Conservation (phyloP, 2,888 invertebrate species). For the Hirtodrosophila histrioides region DNA sequence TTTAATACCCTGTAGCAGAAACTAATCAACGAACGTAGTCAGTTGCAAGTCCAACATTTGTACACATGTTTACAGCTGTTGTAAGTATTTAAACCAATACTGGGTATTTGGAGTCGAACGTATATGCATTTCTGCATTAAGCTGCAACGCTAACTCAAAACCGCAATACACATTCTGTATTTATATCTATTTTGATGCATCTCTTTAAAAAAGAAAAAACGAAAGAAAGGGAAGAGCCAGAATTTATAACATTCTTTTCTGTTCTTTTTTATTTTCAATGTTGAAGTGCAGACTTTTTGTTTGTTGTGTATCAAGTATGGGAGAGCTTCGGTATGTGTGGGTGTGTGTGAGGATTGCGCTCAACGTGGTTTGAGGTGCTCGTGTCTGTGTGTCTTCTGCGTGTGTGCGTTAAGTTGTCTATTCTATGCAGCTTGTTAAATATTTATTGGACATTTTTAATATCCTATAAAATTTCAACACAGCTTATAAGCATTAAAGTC, state of each 20-base stretch:
- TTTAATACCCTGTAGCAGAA: constrained; percentile 18
- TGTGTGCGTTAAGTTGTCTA: constrained; percentile 32
- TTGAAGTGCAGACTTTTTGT: constrained; percentile 25
- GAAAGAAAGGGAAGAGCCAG: constrained; percentile 12
- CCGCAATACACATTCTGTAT: constrained; percentile 16
- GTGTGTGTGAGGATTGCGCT: background rate
- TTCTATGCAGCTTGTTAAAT: constrained; percentile 49
- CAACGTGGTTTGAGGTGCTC: background rate
- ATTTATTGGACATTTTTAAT: constrained; percentile 47
- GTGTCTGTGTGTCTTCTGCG: constrained; percentile 3
- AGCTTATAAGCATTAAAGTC: no score
- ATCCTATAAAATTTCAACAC: background rate
- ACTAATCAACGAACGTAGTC: no score
- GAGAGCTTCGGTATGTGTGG: background rate
- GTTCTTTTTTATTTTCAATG: constrained; percentile 37
- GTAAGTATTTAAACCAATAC: background rate
- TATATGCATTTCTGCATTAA: background rate
- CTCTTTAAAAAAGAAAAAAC: constrained; percentile 9
- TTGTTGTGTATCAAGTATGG: background rate
- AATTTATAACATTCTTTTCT: constrained; percentile 45
- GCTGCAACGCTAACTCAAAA: background rate
- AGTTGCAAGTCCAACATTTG: no score
- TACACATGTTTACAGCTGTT: no score
- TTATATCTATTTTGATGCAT: constrained; percentile 24
- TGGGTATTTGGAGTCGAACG: background rate